Evolutionary conservation across 1,140 invertebrate genomes (phyloP).

Genomic region (Adoxophyes honmai): DNA sequence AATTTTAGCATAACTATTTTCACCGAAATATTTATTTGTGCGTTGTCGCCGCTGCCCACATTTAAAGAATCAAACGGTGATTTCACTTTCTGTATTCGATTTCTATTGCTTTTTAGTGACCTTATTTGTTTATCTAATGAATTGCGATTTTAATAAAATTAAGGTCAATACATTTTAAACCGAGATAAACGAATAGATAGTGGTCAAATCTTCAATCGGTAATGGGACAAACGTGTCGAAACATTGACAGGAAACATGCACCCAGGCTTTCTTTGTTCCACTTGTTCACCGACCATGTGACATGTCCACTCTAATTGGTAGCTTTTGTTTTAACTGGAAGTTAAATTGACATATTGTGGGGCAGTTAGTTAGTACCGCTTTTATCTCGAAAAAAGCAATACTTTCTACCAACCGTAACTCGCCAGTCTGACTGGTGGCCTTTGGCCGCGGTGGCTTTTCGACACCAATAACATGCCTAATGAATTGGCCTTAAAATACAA

Average conservation of each 20-base stretch:
- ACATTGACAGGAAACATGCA: conserved; percentile 19
- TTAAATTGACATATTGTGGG: not conserved
- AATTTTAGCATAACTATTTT: too few species aligned
- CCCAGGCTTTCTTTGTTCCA: conserved; percentile 33
- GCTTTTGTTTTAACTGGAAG: conserved; percentile 1
- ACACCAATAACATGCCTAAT: not conserved
- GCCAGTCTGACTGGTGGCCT: not conserved
- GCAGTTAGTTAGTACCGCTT: too few species aligned
- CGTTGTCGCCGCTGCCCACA: too few species aligned
- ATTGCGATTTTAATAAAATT: too few species aligned
- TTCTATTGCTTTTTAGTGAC: too few species aligned
- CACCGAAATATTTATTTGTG: too few species aligned
- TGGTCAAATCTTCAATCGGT: too few species aligned
- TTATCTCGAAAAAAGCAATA: not conserved
- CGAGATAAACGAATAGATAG: not conserved
- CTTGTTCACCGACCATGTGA: conserved; percentile 26
- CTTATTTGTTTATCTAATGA: too few species aligned
- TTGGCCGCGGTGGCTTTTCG: not conserved
- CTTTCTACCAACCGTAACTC: not conserved
- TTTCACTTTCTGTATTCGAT: too few species aligned
- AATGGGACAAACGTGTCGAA: conserved; percentile 23
- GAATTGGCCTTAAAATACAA: too few species aligned
- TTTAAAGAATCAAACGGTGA: too few species aligned
- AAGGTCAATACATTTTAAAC: not conserved
- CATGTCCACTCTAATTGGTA: conserved; percentile 15